Base-by-base conservation (phyloP, 1,140 invertebrate species). In the Cheumatopsyche charites region DNA sequence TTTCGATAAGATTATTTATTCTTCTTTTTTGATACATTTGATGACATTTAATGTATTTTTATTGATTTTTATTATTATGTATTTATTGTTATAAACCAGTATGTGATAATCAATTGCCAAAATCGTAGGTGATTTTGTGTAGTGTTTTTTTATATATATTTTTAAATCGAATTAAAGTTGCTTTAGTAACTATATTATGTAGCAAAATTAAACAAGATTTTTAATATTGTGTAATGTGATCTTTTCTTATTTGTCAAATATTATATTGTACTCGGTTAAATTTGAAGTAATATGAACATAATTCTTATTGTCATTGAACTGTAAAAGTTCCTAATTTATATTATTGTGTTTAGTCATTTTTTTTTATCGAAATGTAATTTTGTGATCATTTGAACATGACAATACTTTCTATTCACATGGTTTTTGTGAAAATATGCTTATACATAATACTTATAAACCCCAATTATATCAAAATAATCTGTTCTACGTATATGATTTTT, bases 21-120 rank as follows among this genome's bases (percentile, higher is more conserved):
- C 3, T 63, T 63, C 36, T 49, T 21, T 19, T 21, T 19, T 12
- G n/a, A 13, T 1, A 43, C 62, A n/a, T 66, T n/a, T 7, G 6
- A 6, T 25, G 23, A 47, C 13, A 21, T 47, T 21, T 66, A 47
- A 25, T 65, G 19, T 65, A 45, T 66, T 2, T 42, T 63, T 21
- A 11, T 43, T 65, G 7, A 41, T 21, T 23, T 43, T 15, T 41
- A 42, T 36, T 9, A 36, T 36, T 63, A 62, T n/a, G 17, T 45
- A 25, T 65, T 65, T 43, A 45, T 42, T 62, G 66, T 58, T 68
- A 71, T 71, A 63, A n/a, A 74, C 70, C 49, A 67, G 69, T 69
- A 67, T 75, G 73, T 75, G 73, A 75, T 75, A 75, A 69, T 72
- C 49, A 25, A 75, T 68, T 71, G 73, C 69, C 70, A 72, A 72